Evolutionary conservation across 2,888 invertebrate species (phyloP).

Genomic region (Nomada fucata): DNA sequence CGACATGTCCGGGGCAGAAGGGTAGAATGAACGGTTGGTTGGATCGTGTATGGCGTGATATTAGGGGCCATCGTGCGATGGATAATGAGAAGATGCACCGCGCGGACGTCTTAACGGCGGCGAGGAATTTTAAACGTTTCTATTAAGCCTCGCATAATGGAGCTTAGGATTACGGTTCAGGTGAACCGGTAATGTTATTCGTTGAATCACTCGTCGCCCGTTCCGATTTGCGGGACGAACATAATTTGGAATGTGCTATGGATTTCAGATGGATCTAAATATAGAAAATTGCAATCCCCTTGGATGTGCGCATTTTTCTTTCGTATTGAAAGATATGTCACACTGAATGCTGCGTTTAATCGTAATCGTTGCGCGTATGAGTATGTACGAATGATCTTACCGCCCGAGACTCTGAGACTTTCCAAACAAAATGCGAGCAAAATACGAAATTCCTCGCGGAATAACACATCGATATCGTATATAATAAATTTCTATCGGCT

Average conservation of each 20-base stretch:
- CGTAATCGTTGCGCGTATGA: too few species aligned
- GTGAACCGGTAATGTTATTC: background rate
- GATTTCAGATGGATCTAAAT: too few species aligned
- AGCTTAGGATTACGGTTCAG: background rate
- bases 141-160: conserved; percentile 25
- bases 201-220: conserved; percentile 19
- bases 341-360: too few species aligned
- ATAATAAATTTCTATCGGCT: too few species aligned
- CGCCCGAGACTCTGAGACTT: too few species aligned
- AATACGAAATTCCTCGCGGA: background rate
- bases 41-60: conserved; percentile 40
- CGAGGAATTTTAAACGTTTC: conserved; percentile 42
- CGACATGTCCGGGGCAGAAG: conserved; percentile 49
- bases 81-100: conserved; percentile 42
- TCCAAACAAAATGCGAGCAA: background rate
- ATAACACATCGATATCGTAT: too few species aligned
- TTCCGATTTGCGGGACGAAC: too few species aligned
- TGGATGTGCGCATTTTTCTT: too few species aligned
- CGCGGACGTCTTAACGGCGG: conserved; percentile 39
- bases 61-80: conserved; percentile 49
- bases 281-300: too few species aligned
- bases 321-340: too few species aligned
- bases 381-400: too few species aligned
- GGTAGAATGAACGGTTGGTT: conserved; percentile 4
- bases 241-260: background rate